These are phyloP conservation scores for Caranx melampygus DNA, from an alignment of 2,113 vertebrate genomes.

Conservation along the genomic window DNA sequence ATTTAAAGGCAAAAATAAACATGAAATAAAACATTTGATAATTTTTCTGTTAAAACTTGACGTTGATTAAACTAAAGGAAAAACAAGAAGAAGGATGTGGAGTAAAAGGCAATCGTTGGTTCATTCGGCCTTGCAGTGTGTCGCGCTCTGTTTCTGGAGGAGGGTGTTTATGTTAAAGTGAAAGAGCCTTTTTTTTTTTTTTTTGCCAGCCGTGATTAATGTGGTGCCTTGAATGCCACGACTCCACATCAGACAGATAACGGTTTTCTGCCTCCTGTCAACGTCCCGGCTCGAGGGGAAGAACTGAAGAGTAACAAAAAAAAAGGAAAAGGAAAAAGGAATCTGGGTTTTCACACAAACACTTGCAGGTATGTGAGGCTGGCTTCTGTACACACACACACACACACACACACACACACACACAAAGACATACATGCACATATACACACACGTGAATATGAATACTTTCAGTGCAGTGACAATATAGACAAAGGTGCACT, in stretches of 20 bases:
- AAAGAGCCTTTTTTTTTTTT: conserved; percentile 34
- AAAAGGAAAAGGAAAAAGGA: neutral
- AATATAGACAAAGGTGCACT: neutral
- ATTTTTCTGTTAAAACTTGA: neutral
- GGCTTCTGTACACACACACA: conserved; percentile 41
- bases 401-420: conserved; percentile 8
- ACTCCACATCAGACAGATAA: conserved; percentile 62
- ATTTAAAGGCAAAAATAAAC: neutral
- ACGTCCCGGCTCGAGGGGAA: conserved; percentile 1
- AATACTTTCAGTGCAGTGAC: too few relatives aligned
- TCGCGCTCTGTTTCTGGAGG: conserved; percentile 39
- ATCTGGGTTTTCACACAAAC: conserved; percentile 43
- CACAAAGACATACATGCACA: neutral
- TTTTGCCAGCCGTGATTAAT: conserved; percentile 62
- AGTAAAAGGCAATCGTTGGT: conserved; percentile 1
- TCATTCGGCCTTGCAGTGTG: conserved; percentile 15
- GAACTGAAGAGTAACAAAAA: neutral
- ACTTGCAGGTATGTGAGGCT: conserved; percentile 55
- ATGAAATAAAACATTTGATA: neutral
- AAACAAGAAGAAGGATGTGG: neutral
- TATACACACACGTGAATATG: neutral
- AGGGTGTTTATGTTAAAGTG: conserved; percentile 66
- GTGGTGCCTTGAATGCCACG: conserved; percentile 56
- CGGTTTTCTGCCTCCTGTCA: conserved; percentile 67
- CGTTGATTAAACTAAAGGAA: neutral